Evolutionary conservation across 2,113 vertebrate species (phyloP), one percentile per base, ranked within the genome.

Genomic region (Lepidothrix coronata): DNA sequence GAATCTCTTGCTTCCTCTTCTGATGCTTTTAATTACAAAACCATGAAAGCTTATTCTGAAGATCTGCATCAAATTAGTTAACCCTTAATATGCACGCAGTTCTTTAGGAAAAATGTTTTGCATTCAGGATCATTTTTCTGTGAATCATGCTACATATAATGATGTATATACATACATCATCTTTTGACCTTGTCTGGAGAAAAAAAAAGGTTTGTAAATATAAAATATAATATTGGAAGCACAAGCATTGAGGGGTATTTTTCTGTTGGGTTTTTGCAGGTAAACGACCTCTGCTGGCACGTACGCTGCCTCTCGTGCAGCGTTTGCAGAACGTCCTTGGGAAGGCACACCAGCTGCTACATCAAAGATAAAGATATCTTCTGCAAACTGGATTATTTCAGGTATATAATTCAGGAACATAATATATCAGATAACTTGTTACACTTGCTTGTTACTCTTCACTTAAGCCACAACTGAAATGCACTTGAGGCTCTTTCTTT

Each of bases 311-410:
- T 99, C 37, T 99, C 99, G 3, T 99, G 99, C 97, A 99, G 99
- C 24, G 99, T 99, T 77, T 99, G 99, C 97, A 99, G 99, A 85
- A 99, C 99, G 0, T 99, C 99, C 33, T 98, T 99, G 70, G 99
- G 99, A 97, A 98, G 99, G 82, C 99, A 99, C 73, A 98, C 98
- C 44, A 99, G 99, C 96, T 99, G 99, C 85, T 99, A 99, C 90
- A 99, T 99, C 96, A 99, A 99, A 98, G 99, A 99, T 59, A 99
- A 99, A 95, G 99, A 99, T 96, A 99, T 99, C 92, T 99, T 99
- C 98, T 99, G 99, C 97, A 99, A 99, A 97, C 98, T 99, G 65
- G 99, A 99, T 97, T 99, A 99, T 97, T 99, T 99, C 98, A 99
- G 99, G 99, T 99, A 99, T 43, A 52, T 48, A 12, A 17, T 37